Conservation (phyloP, 2,888 invertebrate species). For the Pyrgus malvae region DNA sequence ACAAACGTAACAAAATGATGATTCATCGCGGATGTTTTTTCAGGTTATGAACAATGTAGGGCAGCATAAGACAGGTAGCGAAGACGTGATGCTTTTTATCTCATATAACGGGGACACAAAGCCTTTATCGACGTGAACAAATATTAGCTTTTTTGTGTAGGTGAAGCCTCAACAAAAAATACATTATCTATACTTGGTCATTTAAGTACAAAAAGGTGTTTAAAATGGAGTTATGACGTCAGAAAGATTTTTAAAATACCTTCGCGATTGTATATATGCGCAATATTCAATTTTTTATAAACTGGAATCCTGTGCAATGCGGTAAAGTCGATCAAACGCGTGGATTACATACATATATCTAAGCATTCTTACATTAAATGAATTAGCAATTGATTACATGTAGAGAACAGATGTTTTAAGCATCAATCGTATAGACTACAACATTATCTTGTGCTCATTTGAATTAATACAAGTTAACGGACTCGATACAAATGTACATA, state of each 20-base stretch:
- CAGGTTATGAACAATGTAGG: slow-evolving; percentile 57
- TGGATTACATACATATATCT: too few relatives aligned
- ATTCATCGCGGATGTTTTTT: slow-evolving; percentile 61
- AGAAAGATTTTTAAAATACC: too few relatives aligned
- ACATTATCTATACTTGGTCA: background rate
- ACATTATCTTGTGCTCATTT: slow-evolving; percentile 7
- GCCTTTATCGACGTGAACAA: slow-evolving; percentile 28
- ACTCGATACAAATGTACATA: slow-evolving; percentile 1
- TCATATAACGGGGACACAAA: slow-evolving; percentile 42
- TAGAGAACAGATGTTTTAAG: slow-evolving; percentile 11
- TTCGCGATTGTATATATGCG: too few relatives aligned
- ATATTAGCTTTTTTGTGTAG: slow-evolving; percentile 21
- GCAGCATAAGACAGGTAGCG: slow-evolving; percentile 46
- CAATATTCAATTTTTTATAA: background rate
- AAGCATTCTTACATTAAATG: slow-evolving; percentile 11
- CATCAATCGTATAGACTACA: slow-evolving; percentile 1
- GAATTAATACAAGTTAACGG: slow-evolving; percentile 16
- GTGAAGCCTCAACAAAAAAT: background rate
- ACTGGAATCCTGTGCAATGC: slow-evolving; percentile 3
- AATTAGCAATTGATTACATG: slow-evolving; percentile 15
- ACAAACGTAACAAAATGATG: slow-evolving; percentile 38
- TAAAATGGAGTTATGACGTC: background rate
- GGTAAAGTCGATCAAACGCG: slow-evolving; percentile 11
- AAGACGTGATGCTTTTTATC: slow-evolving; percentile 43
- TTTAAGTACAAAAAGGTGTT: background rate